Conservation (phyloP, 2,113 vertebrate genomes). For the Crotalus tigris region DNA sequence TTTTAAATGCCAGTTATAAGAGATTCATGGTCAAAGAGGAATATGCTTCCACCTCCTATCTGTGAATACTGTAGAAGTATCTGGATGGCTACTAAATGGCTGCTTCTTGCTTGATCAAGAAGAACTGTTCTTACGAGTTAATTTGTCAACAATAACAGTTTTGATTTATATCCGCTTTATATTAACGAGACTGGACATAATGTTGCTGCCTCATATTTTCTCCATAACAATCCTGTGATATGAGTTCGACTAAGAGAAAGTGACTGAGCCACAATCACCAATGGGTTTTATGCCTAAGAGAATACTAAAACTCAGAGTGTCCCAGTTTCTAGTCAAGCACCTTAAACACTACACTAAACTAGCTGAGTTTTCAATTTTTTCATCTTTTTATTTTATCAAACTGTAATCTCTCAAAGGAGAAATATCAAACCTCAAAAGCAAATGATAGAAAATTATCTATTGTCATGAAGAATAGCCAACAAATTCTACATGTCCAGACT, state of each 20-base stretch:
- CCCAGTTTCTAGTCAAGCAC: background rate
- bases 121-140: background rate
- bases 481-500: background rate
- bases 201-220: background rate
- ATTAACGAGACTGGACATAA: background rate
- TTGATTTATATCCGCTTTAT: background rate
- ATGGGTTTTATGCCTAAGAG: background rate
- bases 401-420: too few species aligned
- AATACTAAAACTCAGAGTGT: background rate
- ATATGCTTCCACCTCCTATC: background rate
- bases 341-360: background rate
- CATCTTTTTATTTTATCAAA: background rate
- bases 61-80: background rate
- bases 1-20: too few species aligned
- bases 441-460: background rate
- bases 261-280: background rate
- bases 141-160: background rate
- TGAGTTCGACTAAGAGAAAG: background rate
- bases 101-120: background rate
- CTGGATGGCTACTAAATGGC: background rate
- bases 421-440: background rate
- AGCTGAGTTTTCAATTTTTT: background rate
- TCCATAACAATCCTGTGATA: background rate
- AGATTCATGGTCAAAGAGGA: background rate
- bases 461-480: background rate